phyloP scores from a whole-genome alignment of 2,113 vertebrate genomes.

The Sapayoa aenigma region DNA sequence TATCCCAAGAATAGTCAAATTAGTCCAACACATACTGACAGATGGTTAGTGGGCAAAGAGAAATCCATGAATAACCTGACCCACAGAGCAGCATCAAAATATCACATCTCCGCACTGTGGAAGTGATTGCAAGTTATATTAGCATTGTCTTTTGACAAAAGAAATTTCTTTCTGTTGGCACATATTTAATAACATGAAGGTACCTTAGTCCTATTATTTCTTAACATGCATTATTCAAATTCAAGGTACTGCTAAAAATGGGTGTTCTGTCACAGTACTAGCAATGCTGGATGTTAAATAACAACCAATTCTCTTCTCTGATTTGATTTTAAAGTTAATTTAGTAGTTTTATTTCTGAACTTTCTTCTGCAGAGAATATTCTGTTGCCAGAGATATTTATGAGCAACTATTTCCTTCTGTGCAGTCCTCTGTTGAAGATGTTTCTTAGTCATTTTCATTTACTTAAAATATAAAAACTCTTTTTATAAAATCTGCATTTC shows the following conservation, averaged over 20 bases:
- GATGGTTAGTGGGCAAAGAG: conserved; percentile 29
- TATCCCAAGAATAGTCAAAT: neutral
- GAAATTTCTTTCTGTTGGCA: neutral
- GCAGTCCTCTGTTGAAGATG: neutral
- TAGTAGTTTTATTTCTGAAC: neutral
- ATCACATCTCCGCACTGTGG: neutral
- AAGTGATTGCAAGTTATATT: neutral
- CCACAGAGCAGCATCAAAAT: conserved; percentile 13
- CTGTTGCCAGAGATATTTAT: neutral
- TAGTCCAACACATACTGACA: neutral
- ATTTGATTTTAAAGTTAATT: neutral
- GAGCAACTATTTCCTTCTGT: neutral
- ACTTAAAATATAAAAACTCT: neutral
- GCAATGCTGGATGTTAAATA: neutral
- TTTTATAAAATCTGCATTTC: neutral
- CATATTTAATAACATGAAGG: neutral
- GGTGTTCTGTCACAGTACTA: neutral
- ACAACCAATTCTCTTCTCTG: neutral
- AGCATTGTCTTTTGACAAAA: conserved; percentile 13
- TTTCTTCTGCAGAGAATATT: neutral
- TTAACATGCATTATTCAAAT: neutral
- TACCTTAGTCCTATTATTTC: neutral
- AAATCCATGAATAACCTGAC: conserved; percentile 4
- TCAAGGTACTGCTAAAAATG: neutral
- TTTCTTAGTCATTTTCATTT: neutral